Evolutionary conservation across 2,113 vertebrate genomes (phyloP).

Genomic region (Suncus etruscus): DNA sequence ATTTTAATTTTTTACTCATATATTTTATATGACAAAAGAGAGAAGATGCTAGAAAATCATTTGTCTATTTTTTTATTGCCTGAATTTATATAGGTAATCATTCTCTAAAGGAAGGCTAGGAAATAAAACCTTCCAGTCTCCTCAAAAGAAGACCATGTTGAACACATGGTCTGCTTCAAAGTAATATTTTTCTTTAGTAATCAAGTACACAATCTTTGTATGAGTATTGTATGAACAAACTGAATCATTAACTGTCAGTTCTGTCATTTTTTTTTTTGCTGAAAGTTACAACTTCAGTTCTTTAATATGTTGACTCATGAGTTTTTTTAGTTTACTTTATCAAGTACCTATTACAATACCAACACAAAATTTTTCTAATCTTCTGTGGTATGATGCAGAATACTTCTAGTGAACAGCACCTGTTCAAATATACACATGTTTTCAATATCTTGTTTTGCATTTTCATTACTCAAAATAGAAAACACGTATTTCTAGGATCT

Average conservation of each 20-base stretch:
- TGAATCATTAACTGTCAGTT: too few relatives aligned
- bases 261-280: neutral
- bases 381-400: neutral
- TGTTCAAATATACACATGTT: neutral
- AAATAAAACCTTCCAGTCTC: neutral
- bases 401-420: neutral
- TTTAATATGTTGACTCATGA: neutral
- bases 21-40: neutral
- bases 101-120: too few relatives aligned
- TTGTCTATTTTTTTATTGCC: neutral
- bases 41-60: neutral
- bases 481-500: neutral
- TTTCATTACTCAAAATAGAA: neutral
- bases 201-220: neutral
- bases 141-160: neutral
- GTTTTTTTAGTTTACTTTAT: neutral
- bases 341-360: neutral
- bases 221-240: neutral
- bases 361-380: neutral
- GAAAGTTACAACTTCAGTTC: too few relatives aligned
- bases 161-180: neutral
- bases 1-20: conserved; percentile 10
- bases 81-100: too few relatives aligned
- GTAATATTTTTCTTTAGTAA: neutral
- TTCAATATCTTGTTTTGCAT: conserved; percentile 19